Conservation (phyloP, 1,140 invertebrate species). For the Plutomurus gul region DNA sequence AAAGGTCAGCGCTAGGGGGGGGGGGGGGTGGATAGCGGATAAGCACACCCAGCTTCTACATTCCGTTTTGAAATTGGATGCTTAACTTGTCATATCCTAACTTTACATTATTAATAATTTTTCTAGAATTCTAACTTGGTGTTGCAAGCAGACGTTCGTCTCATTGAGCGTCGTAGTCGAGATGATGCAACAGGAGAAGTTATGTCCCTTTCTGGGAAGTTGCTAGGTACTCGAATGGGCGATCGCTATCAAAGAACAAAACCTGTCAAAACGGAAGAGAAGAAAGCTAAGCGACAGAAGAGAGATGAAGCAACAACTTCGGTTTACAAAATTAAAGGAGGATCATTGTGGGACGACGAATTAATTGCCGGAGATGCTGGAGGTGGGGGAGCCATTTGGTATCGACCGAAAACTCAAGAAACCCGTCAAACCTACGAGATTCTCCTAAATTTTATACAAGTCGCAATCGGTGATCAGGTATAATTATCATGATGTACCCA, state of each 20-base stretch:
- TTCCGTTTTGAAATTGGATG: background rate
- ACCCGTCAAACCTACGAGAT: slow-evolving; percentile 97
- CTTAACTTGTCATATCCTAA: slow-evolving; percentile 10
- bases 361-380: slow-evolving; percentile 75
- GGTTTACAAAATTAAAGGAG: slow-evolving; percentile 79
- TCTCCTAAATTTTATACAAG: slow-evolving; percentile 93
- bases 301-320: slow-evolving; percentile 90
- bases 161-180: slow-evolving; percentile 92
- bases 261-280: slow-evolving; percentile 85
- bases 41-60: too few relatives aligned
- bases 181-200: slow-evolving; percentile 99
- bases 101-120: background rate
- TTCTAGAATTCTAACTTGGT: slow-evolving; percentile 98
- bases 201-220: slow-evolving; percentile 88
- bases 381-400: slow-evolving; percentile 88
- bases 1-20: too few relatives aligned
- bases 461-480: slow-evolving; percentile 92
- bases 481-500: background rate
- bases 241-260: slow-evolving; percentile 87
- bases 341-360: slow-evolving; percentile 50
- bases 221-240: slow-evolving; percentile 93
- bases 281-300: slow-evolving; percentile 87
- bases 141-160: slow-evolving; percentile 95
- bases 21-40: too few relatives aligned
- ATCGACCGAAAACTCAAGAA: slow-evolving; percentile 96